Evolutionary conservation across 2,113 vertebrate genomes (phyloP), one percentile per base, ranked within the genome.

Genomic region (Origma solitaria): DNA sequence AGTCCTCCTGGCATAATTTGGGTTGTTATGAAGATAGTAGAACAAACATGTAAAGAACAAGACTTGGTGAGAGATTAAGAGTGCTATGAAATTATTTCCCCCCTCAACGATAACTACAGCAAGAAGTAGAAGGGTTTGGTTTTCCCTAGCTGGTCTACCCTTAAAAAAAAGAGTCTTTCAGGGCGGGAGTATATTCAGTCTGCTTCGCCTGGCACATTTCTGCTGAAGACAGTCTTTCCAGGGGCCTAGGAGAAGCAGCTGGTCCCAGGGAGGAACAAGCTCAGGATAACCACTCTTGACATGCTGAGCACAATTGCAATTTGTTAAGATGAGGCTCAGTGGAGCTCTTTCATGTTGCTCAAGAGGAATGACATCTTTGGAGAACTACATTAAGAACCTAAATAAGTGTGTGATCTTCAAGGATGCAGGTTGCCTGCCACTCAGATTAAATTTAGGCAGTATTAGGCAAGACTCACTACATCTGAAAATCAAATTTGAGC

Each of bases 401-500:
- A 90, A 49, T 42, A 61, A 81, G 30, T 25, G 27, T 45, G 33
- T 62, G 30, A 53, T 70, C 51, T 77, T 90, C 58, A 92, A 58
- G 44, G 51, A 8, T 86, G 33, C 21, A 61, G 68, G 60, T 72
- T 57, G 11, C 25, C 25, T 58, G 50, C 38, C 35, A 33, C 35
- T 73, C 54, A 69, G 47, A 58, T 72, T 73, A 65, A 77, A 91
- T 78, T 80, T 37, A 65, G 27, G 65, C 6, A 6, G n/a, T 23
- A 30, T 89, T 91, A 68, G 30, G 10, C 22, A 82, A 57, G 62
- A 53, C 19, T 94, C 40, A 33, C 7, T 12, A 3, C 25, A 35
- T 18, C 57, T 81, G 72, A 91, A 95, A 94, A 90, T 65, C 28
- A 79, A 76, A 89, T 93, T 37, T 72, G 57, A 57, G 18, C 28